phyloP scores from a whole-genome alignment of 2,797 vertebrate genomes.

The Microctenopoma stevenorrisi region DNA sequence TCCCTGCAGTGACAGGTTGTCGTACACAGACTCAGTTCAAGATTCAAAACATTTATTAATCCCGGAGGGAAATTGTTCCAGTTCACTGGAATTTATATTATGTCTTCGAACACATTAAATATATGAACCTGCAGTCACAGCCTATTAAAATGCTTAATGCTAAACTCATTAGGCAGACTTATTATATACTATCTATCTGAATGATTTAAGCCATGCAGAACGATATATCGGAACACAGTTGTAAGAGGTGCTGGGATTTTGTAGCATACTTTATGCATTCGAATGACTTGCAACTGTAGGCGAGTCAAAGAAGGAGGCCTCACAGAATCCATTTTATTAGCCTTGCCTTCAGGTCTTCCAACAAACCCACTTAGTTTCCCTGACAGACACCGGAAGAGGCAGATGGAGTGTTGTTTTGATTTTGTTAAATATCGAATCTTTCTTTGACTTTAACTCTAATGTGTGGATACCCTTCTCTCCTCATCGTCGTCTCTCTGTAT shows the following conservation, averaged over 20 bases:
- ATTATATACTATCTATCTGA: slow-evolving; percentile 44
- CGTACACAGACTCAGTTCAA: background rate
- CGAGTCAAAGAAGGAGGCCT: slow-evolving; percentile 49
- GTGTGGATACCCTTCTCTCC: slow-evolving; percentile 7
- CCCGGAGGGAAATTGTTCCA: background rate
- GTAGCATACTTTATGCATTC: slow-evolving; percentile 44
- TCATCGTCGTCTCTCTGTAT: slow-evolving; percentile 17
- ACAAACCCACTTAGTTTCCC: slow-evolving; percentile 54
- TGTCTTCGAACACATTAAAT: slow-evolving; percentile 29
- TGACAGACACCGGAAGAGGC: slow-evolving; percentile 53
- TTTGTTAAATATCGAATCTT: slow-evolving; percentile 22
- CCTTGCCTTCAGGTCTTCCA: slow-evolving; percentile 57
- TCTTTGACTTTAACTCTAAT: slow-evolving; percentile 39
- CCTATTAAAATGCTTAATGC: slow-evolving; percentile 52
- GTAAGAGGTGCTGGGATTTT: slow-evolving; percentile 47
- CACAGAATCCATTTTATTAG: slow-evolving; percentile 55
- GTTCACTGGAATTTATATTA: slow-evolving; percentile 30
- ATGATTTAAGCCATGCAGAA: slow-evolving; percentile 28
- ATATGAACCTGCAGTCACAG: slow-evolving; percentile 42
- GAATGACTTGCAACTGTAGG: slow-evolving; percentile 38
- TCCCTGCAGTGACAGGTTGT: slow-evolving; percentile 22
- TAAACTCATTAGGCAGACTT: slow-evolving; percentile 59
- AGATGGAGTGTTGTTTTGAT: slow-evolving; percentile 29
- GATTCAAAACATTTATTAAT: too few species aligned
- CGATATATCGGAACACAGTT: slow-evolving; percentile 36